Conservation (phyloP, 2,888 invertebrate genomes). For the Microdon myrmicae region DNA sequence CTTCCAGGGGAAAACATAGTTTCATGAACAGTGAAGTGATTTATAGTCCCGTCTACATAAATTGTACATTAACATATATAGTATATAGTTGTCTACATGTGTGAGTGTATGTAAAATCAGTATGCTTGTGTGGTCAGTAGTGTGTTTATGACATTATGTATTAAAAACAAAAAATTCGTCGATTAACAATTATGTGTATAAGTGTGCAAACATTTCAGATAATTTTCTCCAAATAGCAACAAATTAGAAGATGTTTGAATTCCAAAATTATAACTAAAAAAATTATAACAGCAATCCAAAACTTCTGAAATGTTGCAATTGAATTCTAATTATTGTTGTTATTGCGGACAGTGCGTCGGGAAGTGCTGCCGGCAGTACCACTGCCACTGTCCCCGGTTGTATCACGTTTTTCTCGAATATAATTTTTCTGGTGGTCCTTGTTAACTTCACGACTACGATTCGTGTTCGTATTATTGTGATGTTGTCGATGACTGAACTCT, state of each 20-base stretch:
- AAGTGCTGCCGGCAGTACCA: constrained; percentile 54
- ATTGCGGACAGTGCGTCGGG: constrained; percentile 62
- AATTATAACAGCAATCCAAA: constrained; percentile 46
- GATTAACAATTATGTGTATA: too few relatives aligned
- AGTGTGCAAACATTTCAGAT: constrained; percentile 51
- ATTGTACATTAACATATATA: too few relatives aligned
- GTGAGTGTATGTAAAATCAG: too few relatives aligned
- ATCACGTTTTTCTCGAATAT: constrained; percentile 58
- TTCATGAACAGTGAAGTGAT: too few relatives aligned
- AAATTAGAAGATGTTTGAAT: constrained; percentile 43
- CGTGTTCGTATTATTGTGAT: constrained; percentile 28
- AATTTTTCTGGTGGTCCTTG: constrained; percentile 48
- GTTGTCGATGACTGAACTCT: constrained; percentile 35
- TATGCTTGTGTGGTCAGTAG: too few relatives aligned
- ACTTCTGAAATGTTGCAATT: constrained; percentile 50
- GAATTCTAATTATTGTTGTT: constrained; percentile 54
- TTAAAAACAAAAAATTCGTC: too few relatives aligned
- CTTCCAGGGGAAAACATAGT: too few relatives aligned
- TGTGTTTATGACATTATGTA: too few relatives aligned
- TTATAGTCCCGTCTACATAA: too few relatives aligned
- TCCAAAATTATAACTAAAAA: constrained; percentile 45
- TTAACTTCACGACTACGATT: constrained; percentile 53
- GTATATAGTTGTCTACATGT: too few relatives aligned
- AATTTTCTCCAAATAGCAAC: constrained; percentile 44
- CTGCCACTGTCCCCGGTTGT: constrained; percentile 58